These are phyloP conservation scores for Pipistrellus pipistrellus DNA, from an alignment of 2,797 vertebrate species.

Conservation along the genomic window DNA sequence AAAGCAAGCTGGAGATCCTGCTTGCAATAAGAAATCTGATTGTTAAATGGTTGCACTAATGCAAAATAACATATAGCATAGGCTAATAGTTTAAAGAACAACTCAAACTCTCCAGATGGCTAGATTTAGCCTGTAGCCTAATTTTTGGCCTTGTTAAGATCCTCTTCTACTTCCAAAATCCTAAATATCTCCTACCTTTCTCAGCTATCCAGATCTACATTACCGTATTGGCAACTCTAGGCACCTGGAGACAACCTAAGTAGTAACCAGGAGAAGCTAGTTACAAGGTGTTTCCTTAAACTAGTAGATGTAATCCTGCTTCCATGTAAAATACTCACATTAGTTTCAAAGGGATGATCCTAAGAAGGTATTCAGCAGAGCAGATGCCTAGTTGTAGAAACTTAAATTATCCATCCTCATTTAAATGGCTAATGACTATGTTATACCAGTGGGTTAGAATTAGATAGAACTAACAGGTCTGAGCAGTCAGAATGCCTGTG, in stretches of 20 bases:
- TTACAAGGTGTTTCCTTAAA: not conserved
- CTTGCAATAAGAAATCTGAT: slow-evolving; percentile 2
- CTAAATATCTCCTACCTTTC: not conserved
- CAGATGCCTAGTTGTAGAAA: slow-evolving; percentile 35
- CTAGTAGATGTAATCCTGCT: not conserved
- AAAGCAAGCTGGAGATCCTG: not conserved
- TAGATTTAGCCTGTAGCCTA: not conserved
- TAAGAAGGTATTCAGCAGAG: not conserved
- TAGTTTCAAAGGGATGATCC: not conserved
- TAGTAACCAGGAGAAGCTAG: not conserved
- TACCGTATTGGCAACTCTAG: not conserved
- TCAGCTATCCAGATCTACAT: not conserved
- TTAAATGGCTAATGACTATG: slow-evolving; percentile 5
- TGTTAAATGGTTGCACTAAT: not conserved
- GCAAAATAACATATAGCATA: not conserved
- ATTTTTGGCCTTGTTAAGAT: not conserved
- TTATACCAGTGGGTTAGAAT: not conserved
- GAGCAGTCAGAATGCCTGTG: not conserved
- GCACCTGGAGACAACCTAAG: not conserved
- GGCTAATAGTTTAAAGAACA: not conserved
- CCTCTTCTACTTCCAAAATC: slow-evolving; percentile 1
- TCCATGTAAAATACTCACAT: not conserved
- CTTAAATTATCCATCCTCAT: not conserved
- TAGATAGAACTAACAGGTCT: not conserved
- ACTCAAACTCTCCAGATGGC: not conserved